Evolutionary conservation across 2,797 vertebrate genomes (phyloP), one percentile per base, ranked within the genome.

Genomic region (Gymnodraco acuticeps): DNA sequence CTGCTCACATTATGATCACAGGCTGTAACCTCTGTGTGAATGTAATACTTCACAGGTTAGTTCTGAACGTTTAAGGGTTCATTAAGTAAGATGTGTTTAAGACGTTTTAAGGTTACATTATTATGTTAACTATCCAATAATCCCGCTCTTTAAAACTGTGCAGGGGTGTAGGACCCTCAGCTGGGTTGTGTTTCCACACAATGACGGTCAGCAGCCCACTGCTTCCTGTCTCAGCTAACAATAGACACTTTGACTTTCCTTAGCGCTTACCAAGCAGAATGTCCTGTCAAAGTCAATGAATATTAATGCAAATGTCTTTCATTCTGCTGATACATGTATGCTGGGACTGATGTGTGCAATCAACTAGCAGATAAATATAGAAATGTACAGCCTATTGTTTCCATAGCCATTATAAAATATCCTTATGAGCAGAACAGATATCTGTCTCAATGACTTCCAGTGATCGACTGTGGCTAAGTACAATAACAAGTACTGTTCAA

Each of bases 161-260:
- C 20, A 3, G 38, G 27, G 54, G 45, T 64, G 52, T 14, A 56
- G 69, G 70, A 76, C 66, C 75, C 65, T 61, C 54, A 64, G 78
- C 82, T 79, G 80, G 83, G 81, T 58, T 51, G 2, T 53, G 56
- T 69, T 74, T 88, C 79, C 84, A 75, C 82, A 75, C 83, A 54
- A 41, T 82, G 84, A 86, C 85, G 88, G 77, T 75, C 77, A 75
- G 73, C 62, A 70, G 79, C 85, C 86, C 87, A 80, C 83, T n/a
- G 69, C 78, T 91, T 91, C 92, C 92, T 88, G 85, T 43, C 43
- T 41, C 65, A 12, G 68, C 85, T 81, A 91, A 92, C 87, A 92
- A 93, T 91, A 86, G 86, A 52, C 60, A 33, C 48, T 72, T 69
- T 51, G 72, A 80, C 73, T 60, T 58, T 64, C 74, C 53, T 19